A percentile compares a stretch with the other conserved stretches of the same genome.
phyloP scores from a whole-genome alignment of 2,888 invertebrate genomes.

The Camptogramma bilineatum region DNA sequence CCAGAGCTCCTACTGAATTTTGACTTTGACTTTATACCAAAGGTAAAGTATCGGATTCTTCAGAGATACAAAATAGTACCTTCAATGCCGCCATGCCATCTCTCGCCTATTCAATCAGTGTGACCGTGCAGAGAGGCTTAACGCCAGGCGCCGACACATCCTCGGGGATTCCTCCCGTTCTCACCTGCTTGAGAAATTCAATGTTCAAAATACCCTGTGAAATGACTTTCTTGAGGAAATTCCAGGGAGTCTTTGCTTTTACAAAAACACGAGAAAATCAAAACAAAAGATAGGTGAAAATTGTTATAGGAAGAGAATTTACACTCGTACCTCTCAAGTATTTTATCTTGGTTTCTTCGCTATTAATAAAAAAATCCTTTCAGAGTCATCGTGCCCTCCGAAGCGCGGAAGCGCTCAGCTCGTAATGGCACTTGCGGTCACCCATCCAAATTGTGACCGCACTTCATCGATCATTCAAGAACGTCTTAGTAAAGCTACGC shows the following conservation, averaged over 20 bases:
- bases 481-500: too few species aligned
- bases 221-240: slow-evolving; percentile 42
- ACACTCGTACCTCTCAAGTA: too few species aligned
- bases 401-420: too few species aligned
- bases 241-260: slow-evolving; percentile 31
- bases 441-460: too few species aligned
- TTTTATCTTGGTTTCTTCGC: too few species aligned
- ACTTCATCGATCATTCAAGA: too few species aligned
- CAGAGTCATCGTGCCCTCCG: too few species aligned
- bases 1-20: too few species aligned
- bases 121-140: slow-evolving; percentile 66
- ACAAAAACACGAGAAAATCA: slow-evolving; percentile 22
- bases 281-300: slow-evolving; percentile 5
- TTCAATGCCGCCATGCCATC: slow-evolving; percentile 36
- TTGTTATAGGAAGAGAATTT: not conserved
- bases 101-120: slow-evolving; percentile 59
- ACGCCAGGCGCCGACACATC: slow-evolving; percentile 65
- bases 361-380: too few species aligned
- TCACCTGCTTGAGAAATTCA: slow-evolving; percentile 71
- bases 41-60: too few species aligned
- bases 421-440: too few species aligned
- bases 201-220: slow-evolving; percentile 57
- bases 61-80: slow-evolving; percentile 33
- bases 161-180: slow-evolving; percentile 67
- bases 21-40: too few species aligned